Base-by-base conservation (phyloP, 1,140 invertebrate species). In the Hycleus phaleratus region DNA sequence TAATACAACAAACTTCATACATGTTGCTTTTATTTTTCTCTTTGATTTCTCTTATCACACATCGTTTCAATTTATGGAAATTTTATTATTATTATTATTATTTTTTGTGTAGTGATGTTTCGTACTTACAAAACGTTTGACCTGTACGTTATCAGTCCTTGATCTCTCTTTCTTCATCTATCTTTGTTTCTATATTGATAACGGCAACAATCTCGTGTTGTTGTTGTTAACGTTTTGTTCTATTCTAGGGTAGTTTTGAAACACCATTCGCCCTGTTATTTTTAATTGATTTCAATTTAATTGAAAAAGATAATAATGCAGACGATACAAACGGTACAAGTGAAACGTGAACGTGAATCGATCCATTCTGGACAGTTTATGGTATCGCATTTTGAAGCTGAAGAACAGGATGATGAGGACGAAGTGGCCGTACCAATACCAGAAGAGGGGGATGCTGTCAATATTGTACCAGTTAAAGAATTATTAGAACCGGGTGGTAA, bases 281-380 rank as follows among this genome's bases (percentile, higher is more conserved):
- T 18, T 18, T 18, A 18, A 18, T 18, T 18, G 18, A 18, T 18
- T 18, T 18, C 18, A 18, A 18, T 7, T 32, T 7, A 7, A 32
- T 5, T 32, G 4, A 32, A 5, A 2, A 4, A 32, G 7, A 32
- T 7, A 32, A 32, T 7, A 32, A 5, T 32, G 32, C 4, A 32
- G 7, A 32, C 32, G 7, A 32, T 32, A 32, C 7, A 25, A n/a
- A 48, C 43, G 8, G 48, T 18, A 58, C 26, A 59, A 45, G 45
- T 61, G 40, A 61, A 61, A 50, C 59, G 50, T 32, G 67, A 64
- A 50, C 67, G 63, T 58, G 92, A 95, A 74, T 84, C 87, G 1
- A 97, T 97, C 67, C 95, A 98, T 74, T 97, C 93, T 66, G 95
- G 95, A 18, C 95, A 98, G 74, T 98, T 97, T 76, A 98, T 98